Evolutionary conservation across 2,888 invertebrate species (phyloP).

Genomic region (Cheilosia impressa): DNA sequence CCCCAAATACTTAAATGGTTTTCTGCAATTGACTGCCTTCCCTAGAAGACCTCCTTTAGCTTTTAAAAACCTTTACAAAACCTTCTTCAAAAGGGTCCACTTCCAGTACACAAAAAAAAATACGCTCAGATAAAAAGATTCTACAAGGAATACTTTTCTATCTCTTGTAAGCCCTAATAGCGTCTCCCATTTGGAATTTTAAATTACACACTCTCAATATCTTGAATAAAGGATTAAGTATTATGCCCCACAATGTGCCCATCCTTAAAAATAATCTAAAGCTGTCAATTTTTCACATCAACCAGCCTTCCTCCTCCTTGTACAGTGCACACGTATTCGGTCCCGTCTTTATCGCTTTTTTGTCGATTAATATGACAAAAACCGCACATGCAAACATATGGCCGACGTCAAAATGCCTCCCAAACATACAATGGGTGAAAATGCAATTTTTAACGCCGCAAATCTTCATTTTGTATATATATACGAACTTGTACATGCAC

Average conservation of each 20-base stretch:
- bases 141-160: no score
- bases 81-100: no score
- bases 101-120: no score
- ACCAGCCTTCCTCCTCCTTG: neutral
- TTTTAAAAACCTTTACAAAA: no score
- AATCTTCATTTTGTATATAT: constrained; percentile 3
- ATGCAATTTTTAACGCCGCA: constrained; percentile 56
- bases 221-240: neutral
- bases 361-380: constrained; percentile 36
- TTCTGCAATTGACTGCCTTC: no score
- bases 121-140: no score
- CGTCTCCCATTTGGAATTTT: neutral
- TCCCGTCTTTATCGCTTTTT: neutral
- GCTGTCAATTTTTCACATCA: constrained; percentile 4
- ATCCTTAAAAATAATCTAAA: neutral
- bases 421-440: constrained; percentile 49
- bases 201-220: neutral
- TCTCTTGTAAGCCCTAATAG: neutral
- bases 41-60: no score
- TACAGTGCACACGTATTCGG: neutral
- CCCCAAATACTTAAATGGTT: no score
- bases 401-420: constrained; percentile 17
- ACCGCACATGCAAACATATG: constrained; percentile 37
- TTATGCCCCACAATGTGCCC: constrained; percentile 7
- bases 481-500: neutral